A percentile compares a stretch with the other conserved stretches of the same genome.
phyloP scores from a whole-genome alignment of 2,888 invertebrate genomes.

The Cenopis cana region DNA sequence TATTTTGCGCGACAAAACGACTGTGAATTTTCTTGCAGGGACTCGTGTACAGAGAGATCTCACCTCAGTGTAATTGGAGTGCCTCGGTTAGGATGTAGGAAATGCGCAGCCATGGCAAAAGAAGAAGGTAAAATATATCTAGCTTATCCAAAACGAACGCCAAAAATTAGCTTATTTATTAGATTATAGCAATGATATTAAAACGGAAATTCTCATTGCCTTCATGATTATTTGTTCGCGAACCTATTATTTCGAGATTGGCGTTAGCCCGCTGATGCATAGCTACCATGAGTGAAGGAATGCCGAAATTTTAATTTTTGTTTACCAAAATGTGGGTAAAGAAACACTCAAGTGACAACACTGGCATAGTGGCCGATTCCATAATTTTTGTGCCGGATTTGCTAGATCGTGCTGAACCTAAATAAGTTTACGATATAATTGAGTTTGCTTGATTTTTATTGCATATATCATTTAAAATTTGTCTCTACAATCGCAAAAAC shows the following conservation, averaged over 20 bases:
- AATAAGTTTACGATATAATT: not conserved
- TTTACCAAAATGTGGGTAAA: too few species aligned
- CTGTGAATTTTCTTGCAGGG: conserved; percentile 58
- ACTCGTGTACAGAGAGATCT: conserved; percentile 79
- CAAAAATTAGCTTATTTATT: not conserved
- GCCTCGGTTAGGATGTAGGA: conserved; percentile 86
- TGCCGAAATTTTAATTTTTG: too few species aligned
- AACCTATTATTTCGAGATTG: not conserved
- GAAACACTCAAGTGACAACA: too few species aligned
- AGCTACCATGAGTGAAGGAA: too few species aligned
- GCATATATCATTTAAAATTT: not conserved
- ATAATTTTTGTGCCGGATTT: not conserved
- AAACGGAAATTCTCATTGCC: too few species aligned
- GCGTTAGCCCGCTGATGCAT: too few species aligned
- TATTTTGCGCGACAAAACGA: not conserved
- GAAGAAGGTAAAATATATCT: conserved; percentile 69
- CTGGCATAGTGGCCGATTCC: too few species aligned
- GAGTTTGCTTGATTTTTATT: too few species aligned
- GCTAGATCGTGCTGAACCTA: not conserved
- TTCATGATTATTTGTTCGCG: not conserved
- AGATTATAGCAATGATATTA: too few species aligned
- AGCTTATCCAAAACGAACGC: not conserved
- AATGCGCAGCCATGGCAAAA: conserved; percentile 84
- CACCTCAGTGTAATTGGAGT: conserved; percentile 84
- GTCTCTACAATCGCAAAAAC: not conserved